Base-by-base conservation (phyloP, 2,888 invertebrate genomes). In the Thymelicus lineola region DNA sequence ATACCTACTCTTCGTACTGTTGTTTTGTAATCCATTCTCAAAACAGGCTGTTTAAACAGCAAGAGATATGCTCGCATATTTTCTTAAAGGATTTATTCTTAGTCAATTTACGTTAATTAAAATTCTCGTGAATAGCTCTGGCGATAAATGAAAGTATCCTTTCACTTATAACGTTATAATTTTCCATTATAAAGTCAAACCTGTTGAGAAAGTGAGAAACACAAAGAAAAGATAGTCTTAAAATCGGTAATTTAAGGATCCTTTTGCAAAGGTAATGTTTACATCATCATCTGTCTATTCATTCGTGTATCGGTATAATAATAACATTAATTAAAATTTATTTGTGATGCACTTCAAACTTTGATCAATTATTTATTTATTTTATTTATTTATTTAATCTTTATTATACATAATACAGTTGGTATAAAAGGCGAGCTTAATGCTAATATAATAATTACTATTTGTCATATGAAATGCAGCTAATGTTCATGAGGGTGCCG, bases 111-210 rank as follows among this genome's bases (percentile, higher is more conserved):
- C 57, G 35, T 57, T 57, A 57, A 57, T 57, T 57, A 57, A 57
- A 57, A 35, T 35, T 28, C 57, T 36, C 36, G 7, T 36, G 57
- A 57, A 57, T 57, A 57, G 57, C 57, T 57, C 36, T 14, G 35
- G 57, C 57, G 14, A 57, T 57, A 36, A 57, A 57, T 57, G 57
- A 57, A 57, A 57, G n/a, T 57, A 57, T 57, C 57, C 57, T 35
- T 57, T 57, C 57, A 57, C 35, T 57, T 57, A 57, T 57, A n/a
- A 57, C 57, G 36, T 57, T 57, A 57, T n/a, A 57, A 57, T 57
- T 57, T 57, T 57, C 57, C n/a, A 57, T 35, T 57, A 57, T 57
- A 57, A 57, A 57, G 57, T 57, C 53, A 20, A 53, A 53, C 53
- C 53, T 53, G 53, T 20, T 20, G 53, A 53, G 20, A 20, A 20